Percentiles rank a stretch among this genome's conserved stretches.
phyloP scores from a whole-genome alignment of 2,797 vertebrate species.

The Bradypodion ventrale region DNA sequence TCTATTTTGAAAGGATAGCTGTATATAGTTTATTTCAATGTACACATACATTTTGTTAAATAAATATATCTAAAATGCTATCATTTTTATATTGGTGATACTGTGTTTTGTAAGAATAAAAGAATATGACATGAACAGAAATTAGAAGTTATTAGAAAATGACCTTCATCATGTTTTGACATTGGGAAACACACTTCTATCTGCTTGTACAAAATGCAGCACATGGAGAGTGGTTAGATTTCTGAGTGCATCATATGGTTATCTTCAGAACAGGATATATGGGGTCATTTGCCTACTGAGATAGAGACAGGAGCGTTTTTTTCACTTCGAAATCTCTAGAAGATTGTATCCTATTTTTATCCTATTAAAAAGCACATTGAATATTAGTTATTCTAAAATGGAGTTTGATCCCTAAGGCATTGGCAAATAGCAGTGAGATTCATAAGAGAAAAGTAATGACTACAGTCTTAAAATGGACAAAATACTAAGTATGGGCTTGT shows the following conservation, averaged over 20 bases:
- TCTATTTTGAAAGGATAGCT: slow-evolving; percentile 31
- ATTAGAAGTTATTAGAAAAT: background rate
- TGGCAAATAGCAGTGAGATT: background rate
- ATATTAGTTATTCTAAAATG: background rate
- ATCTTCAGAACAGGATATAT: background rate
- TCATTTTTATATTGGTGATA: background rate
- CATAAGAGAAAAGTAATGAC: background rate
- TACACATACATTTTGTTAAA: background rate
- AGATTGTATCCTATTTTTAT: too few relatives aligned
- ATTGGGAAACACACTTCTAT: background rate
- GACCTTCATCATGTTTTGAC: background rate
- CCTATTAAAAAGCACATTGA: background rate
- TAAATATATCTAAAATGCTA: background rate
- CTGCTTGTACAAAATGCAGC: background rate
- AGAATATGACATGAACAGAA: background rate
- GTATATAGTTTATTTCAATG: background rate
- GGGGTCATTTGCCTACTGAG: background rate
- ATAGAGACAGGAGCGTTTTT: background rate
- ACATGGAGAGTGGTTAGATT: background rate
- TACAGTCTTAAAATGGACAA: background rate
- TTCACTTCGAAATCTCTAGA: background rate
- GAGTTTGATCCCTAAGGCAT: background rate
- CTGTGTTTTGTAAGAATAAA: background rate
- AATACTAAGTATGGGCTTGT: background rate
- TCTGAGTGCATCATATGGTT: background rate